phyloP scores from a whole-genome alignment of 2,113 vertebrate genomes.

The Lethenteron camtschaticum region DNA sequence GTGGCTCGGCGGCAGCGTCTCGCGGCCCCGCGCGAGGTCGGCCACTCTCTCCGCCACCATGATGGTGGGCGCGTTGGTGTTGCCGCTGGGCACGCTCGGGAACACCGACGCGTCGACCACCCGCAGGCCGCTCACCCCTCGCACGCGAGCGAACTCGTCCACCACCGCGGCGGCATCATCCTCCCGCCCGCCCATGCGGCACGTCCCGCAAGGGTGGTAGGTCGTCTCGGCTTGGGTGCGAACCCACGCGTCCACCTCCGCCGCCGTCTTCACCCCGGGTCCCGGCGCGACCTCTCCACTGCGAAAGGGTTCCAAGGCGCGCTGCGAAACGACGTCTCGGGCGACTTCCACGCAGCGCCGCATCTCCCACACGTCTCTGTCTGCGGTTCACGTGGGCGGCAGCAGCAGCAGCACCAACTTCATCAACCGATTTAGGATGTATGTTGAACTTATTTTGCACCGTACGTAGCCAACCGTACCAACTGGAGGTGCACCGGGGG shows the following conservation, averaged over 20 bases:
- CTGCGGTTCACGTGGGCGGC: conserved; percentile 20
- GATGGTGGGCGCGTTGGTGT: conserved; percentile 75
- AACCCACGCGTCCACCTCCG: conserved; percentile 65
- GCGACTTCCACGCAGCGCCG: conserved; percentile 48
- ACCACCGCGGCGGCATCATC: conserved; percentile 44
- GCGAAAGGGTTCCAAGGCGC: conserved; percentile 53
- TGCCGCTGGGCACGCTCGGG: conserved; percentile 82
- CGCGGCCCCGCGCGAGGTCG: conserved; percentile 51
- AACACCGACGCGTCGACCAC: conserved; percentile 89
- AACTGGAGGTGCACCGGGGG: too few species aligned
- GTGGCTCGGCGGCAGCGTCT: conserved; percentile 27
- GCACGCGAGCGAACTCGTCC: conserved; percentile 40
- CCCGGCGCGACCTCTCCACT: conserved; percentile 59
- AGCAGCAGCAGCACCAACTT: too few species aligned
- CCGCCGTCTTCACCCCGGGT: conserved; percentile 33
- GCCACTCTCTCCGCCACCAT: conserved; percentile 91
- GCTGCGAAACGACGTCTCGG: conserved; percentile 74
- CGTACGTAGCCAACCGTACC: too few species aligned
- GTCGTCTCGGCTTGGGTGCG: conserved; percentile 62
- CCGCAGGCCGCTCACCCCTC: conserved; percentile 50
- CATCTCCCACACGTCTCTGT: conserved; percentile 51
- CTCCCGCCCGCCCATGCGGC: conserved; percentile 56
- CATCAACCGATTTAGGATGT: too few species aligned
- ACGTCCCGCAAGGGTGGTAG: conserved; percentile 85
- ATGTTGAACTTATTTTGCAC: too few species aligned